Evolutionary conservation across 1,140 invertebrate genomes (phyloP), one percentile per base, ranked within the genome.

Genomic region (Drosophila sechellia): DNA sequence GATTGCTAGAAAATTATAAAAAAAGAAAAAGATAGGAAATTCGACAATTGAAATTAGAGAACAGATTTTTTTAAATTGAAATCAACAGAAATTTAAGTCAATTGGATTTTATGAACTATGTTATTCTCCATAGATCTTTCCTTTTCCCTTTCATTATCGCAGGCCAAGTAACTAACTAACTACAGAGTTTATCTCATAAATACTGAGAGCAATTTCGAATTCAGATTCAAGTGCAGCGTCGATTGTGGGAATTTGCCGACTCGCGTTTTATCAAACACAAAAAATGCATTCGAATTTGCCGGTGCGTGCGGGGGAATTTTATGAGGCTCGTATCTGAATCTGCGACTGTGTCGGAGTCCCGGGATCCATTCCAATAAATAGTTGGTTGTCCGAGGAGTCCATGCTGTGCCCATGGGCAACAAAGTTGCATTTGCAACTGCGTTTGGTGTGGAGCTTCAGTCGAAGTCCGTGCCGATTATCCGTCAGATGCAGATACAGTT

Each of bases 181-280:
- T 77, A 49, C 55, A 53, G 56, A 42, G 66, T 66, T 76, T 46
- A 61, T 48, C 53, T 68, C 75, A 83, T 86, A 86, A 87, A 86
- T 81, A 86, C 75, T 64, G 61, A 57, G 46, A 79, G 74, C 81
- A 76, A 81, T 87, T 86, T 68, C 73, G 37, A 79, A 79, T 75
- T 53, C 65, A 83, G 80, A 87, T 86, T 59, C 39, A 58, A 78
- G 76, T 86, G 73, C 74, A 86, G 22, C 59, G 4, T 79, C 75
- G 69, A 77, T 79, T 87, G 75, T 87, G 84, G 76, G 83, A 86
- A 86, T 79, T 79, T 83, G 61, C 40, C 77, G 66, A 52, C 57
- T 54, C 15, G 17, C 40, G 34, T 34, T 74, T 73, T 73, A 79
- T 79, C 77, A 77, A 85, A 85, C 81, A 85, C 81, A 85, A 81